Base-by-base conservation (phyloP, 2,797 vertebrate species). In the Aphelocoma californica region DNA sequence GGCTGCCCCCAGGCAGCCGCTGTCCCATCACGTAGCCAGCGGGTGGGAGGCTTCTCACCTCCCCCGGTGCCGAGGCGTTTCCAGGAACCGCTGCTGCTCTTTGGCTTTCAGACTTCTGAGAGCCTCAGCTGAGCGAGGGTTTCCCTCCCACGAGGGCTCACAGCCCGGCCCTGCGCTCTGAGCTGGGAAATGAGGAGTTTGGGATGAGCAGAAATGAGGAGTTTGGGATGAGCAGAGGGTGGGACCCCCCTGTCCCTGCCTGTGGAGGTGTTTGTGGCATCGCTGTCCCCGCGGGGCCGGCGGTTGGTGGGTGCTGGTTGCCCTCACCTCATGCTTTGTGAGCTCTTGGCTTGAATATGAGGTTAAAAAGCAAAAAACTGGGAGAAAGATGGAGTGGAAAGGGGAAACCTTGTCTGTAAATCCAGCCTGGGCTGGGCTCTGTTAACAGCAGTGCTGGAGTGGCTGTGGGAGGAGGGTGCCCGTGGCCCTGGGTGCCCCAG, bases 281-380 rank as follows among this genome's bases (percentile, higher is more conserved):
- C 9, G 2, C n/a, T 38, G 54, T 62, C 67, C 48, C 58, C n/a
- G 9, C 7, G 0, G 18, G 36, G 58, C 58, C 14, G 58, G n/a
- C 3, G 7, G 9, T 34, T 7, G 9, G 6, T 14, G 72, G 51
- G 38, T 42, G 51, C 81, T 62, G 78, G 6, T 13, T 69, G 31
- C n/a, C 48, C 48, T 3, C 58, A n/a, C 9, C 53, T 10, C 0
- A 0, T 4, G 44, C 2, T 0, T 0, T 17, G 57, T 19, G 17
- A 12, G 10, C 10, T 62, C 64, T 21, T 44, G n/a, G 34, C n/a
- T 60, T 45, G 34, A 40, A 29, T 2, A 5, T 0, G 19, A 71
- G 21, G 14, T 17, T 4, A 71, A 58, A 58, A 58, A 21, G 2
- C 0, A 6, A 61, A 64, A 44, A 72, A 19, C 0, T 3, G 18